A percentile compares a stretch with the other conserved stretches of the same genome.
phyloP scores from a whole-genome alignment of 2,113 vertebrate genomes.

The Cromileptes altivelis region DNA sequence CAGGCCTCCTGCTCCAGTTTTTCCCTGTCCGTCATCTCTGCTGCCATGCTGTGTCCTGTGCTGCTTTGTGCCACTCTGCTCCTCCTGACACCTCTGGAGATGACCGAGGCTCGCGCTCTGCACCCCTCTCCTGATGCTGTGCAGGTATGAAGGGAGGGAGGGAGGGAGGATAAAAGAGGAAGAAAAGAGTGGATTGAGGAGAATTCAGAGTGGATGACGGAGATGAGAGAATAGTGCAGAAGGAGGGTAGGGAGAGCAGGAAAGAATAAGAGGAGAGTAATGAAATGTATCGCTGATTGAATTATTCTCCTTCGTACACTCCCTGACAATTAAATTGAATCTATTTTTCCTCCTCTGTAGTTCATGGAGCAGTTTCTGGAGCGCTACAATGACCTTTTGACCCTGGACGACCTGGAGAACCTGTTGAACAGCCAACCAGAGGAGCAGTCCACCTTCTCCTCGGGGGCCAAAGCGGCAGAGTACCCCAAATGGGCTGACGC shows the following conservation, averaged over 20 bases:
- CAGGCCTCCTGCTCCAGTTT: slow-evolving; percentile 5
- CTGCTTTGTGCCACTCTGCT: slow-evolving; percentile 81
- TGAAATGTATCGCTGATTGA: slow-evolving; percentile 76
- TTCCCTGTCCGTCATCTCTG: slow-evolving; percentile 23
- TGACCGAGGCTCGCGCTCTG: slow-evolving; percentile 80
- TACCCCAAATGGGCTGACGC: slow-evolving; percentile 82
- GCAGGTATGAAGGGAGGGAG: slow-evolving; percentile 74
- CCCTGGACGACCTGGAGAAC: slow-evolving; percentile 85
- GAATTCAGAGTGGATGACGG: slow-evolving; percentile 28
- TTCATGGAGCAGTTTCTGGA: slow-evolving; percentile 86
- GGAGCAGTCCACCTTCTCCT: slow-evolving; percentile 76
- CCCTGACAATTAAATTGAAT: slow-evolving; percentile 52
- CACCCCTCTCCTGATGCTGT: slow-evolving; percentile 79
- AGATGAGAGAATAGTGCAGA: not conserved
- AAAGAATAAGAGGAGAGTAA: slow-evolving; percentile 48
- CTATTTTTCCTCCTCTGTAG: slow-evolving; percentile 59
- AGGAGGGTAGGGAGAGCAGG: slow-evolving; percentile 22
- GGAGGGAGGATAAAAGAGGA: not conserved
- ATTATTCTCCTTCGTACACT: slow-evolving; percentile 61
- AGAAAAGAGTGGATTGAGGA: slow-evolving; percentile 9
- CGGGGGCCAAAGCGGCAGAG: slow-evolving; percentile 76
- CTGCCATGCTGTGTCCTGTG: slow-evolving; percentile 81
- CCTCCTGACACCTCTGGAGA: slow-evolving; percentile 78
- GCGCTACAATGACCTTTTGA: slow-evolving; percentile 86
- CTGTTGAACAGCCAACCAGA: slow-evolving; percentile 79